phyloP scores from a whole-genome alignment of 2,797 vertebrate species.

The Salmo trutta region DNA sequence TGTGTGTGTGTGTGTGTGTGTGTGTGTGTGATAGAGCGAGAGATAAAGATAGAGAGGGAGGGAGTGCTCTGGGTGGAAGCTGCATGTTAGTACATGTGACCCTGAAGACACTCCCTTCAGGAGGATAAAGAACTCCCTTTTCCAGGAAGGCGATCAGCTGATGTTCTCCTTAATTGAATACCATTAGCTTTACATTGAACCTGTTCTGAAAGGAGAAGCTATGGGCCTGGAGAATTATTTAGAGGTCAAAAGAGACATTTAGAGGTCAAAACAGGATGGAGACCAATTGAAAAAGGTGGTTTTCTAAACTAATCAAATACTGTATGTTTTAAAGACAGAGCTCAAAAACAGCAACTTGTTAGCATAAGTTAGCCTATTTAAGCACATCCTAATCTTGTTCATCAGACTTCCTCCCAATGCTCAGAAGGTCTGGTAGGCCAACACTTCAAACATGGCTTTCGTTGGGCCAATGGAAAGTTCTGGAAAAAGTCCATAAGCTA shows the following conservation, averaged over 20 bases:
- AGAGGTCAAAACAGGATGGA: background rate
- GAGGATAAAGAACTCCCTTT: background rate
- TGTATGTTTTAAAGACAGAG: background rate
- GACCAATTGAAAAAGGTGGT: background rate
- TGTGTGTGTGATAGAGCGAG: too few species aligned
- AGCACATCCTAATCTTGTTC: too few species aligned
- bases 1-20: too few species aligned
- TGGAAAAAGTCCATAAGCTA: too few species aligned
- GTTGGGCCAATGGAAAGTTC: too few species aligned
- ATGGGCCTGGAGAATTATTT: background rate
- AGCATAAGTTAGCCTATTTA: too few species aligned
- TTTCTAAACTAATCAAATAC: background rate
- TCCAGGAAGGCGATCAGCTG: background rate
- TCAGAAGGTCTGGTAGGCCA: too few species aligned
- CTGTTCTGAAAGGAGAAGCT: background rate
- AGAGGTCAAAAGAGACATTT: background rate
- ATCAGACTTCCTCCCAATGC: too few species aligned
- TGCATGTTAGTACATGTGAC: constrained; percentile 47
- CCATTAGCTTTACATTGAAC: background rate
- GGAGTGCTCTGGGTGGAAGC: constrained; percentile 39
- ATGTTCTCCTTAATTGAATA: background rate
- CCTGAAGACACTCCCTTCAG: constrained; percentile 35
- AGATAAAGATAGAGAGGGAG: constrained; percentile 13
- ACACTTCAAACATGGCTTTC: too few species aligned
- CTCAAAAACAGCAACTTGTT: too few species aligned